A percentile compares a stretch with the other conserved stretches of the same genome.
Evolutionary conservation across 2,888 invertebrate species (phyloP).

Genomic region (Xanthia togata): DNA sequence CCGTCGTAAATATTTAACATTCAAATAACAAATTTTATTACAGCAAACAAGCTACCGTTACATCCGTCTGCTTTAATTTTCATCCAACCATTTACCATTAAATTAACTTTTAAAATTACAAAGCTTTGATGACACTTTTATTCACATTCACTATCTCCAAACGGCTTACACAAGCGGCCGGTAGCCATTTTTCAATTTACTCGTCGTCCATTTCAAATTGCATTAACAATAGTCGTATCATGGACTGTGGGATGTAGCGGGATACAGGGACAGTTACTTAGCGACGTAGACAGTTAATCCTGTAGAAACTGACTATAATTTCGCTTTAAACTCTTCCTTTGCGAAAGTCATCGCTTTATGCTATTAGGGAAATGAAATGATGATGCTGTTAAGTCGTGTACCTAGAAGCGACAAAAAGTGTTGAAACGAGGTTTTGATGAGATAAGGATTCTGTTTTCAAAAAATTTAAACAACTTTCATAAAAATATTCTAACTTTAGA

Average conservation of each 20-base stretch:
- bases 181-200: conserved; percentile 74
- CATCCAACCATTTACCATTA: conserved; percentile 28
- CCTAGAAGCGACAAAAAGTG: not conserved
- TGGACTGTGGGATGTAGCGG: conserved; percentile 53
- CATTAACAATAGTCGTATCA: conserved; percentile 66
- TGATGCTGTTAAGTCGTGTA: not conserved
- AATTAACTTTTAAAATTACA: conserved; percentile 39
- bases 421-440: conserved; percentile 11
- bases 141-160: conserved; percentile 51
- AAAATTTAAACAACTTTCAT: not conserved
- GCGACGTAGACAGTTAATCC: conserved; percentile 47
- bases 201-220: conserved; percentile 67
- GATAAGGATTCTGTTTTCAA: not conserved
- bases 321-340: conserved; percentile 38
- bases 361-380: conserved; percentile 57
- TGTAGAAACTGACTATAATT: conserved; percentile 33
- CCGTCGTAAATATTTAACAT: not conserved
- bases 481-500: conserved; percentile 5
- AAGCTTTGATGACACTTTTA: conserved; percentile 46
- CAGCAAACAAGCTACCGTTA: conserved; percentile 15
- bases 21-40: conserved; percentile 18
- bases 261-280: conserved; percentile 60
- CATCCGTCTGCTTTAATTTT: conserved; percentile 13
- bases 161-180: conserved; percentile 53
- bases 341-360: conserved; percentile 51